These are phyloP conservation scores for Lateolabrax maculatus DNA, from an alignment of 2,797 vertebrate genomes.

Conservation along the genomic window DNA sequence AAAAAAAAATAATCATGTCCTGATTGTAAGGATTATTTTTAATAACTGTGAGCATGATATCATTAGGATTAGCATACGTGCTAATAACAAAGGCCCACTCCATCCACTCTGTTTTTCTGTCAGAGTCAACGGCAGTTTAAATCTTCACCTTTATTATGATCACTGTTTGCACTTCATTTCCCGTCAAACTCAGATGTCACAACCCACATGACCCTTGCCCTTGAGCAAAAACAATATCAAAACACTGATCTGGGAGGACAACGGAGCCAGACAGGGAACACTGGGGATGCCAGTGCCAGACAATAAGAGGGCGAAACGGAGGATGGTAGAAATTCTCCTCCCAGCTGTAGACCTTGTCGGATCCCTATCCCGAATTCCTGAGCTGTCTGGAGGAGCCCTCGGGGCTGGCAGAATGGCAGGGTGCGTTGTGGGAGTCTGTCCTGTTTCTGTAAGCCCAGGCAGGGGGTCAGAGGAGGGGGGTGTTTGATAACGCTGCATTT, in stretches of 20 bases:
- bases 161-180: constrained; percentile 79
- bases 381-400: constrained; percentile 82
- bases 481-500: constrained; percentile 80
- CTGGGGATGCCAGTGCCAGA: constrained; percentile 82
- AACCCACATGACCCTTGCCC: constrained; percentile 70
- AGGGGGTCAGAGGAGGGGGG: constrained; percentile 70
- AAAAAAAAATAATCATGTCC: not conserved
- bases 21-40: constrained; percentile 27
- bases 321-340: constrained; percentile 84
- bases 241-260: constrained; percentile 84
- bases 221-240: constrained; percentile 78
- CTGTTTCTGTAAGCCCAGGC: constrained; percentile 84
- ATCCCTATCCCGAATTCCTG: constrained; percentile 89
- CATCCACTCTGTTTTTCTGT: constrained; percentile 54
- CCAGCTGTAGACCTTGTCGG: constrained; percentile 86
- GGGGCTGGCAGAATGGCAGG: constrained; percentile 83
- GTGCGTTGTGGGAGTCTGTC: constrained; percentile 82
- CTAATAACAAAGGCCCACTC: constrained; percentile 57
- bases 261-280: constrained; percentile 84
- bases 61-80: constrained; percentile 32
- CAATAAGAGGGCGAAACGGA: constrained; percentile 84
- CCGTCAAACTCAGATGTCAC: constrained; percentile 75
- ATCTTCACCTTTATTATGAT: constrained; percentile 66
- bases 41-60: constrained; percentile 10
- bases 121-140: constrained; percentile 39